Evolutionary conservation across 2,113 vertebrate species (phyloP), one percentile per base, ranked within the genome.

Genomic region (Orycteropus afer): DNA sequence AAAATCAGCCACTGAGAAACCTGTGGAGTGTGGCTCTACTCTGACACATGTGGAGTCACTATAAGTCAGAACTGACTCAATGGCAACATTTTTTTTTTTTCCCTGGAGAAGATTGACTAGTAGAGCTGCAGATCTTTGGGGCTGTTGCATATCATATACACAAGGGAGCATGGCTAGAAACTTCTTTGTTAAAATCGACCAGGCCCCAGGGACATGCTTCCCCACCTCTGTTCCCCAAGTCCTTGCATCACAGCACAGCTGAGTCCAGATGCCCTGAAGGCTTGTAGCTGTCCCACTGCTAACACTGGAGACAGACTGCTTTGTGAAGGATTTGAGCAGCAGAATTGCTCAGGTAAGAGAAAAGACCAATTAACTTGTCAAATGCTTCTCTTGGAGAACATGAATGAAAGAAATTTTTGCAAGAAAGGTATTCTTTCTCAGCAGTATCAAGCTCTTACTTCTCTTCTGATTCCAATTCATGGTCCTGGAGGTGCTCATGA

Each of bases 291-390:
- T 34, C n/a, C n/a, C 29, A 29, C n/a, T 18, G 15, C 34, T 42
- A 27, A 69, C 0, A 7, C 59, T 27, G 8, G 77, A 71, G 57
- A 63, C 0, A 37, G 37, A 20, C 11, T 6, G 69, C 29, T 82
- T 90, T n/a, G 34, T 27, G 69, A 61, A 65, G 47, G 23, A 73
- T 22, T 8, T 86, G 40, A 53, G 32, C 45, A 71, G 17, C 13
- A 67, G 29, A 45, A 5, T 0, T 2, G 20, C 12, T 63, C 34
- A 22, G 40, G 23, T 32, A 55, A 61, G 27, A 74, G 59, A 40
- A 81, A 92, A 69, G 34, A 73, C 18, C 17, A 34, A 51, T 85
- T 29, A 74, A 90, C 51, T 82, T 45, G 47, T 65, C 82, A 73
- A 63, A 15, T 23, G 55, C 37, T n/a, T 73, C 74, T 73, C 55